A percentile compares a stretch with the other conserved stretches of the same genome.
These are phyloP conservation scores for Electrophaes corylata DNA, from an alignment of 2,888 invertebrate species.

Conservation along the genomic window DNA sequence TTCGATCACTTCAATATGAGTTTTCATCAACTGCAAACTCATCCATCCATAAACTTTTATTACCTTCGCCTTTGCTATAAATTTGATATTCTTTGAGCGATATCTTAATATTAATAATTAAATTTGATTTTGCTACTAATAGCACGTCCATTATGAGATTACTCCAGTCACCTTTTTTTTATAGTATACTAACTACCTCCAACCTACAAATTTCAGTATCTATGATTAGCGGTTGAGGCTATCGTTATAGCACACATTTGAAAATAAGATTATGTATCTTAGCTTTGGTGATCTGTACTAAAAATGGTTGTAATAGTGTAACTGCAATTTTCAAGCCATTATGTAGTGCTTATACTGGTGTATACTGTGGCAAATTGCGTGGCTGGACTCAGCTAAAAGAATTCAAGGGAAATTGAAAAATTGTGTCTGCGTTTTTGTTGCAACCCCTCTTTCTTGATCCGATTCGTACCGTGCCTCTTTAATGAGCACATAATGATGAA, in stretches of 20 bases:
- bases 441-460: constrained; percentile 41
- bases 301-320: background rate
- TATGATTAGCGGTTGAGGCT: too few relatives aligned
- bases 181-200: too few relatives aligned
- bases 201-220: too few relatives aligned
- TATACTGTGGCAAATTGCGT: background rate
- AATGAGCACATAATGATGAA: constrained; percentile 73
- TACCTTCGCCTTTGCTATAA: constrained; percentile 17
- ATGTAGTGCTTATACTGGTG: background rate
- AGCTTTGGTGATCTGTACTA: too few relatives aligned
- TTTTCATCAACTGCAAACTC: constrained; percentile 22
- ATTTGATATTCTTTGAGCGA: constrained; percentile 17
- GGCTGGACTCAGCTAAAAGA: background rate
- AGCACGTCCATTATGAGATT: too few relatives aligned
- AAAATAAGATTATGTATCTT: too few relatives aligned
- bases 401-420: constrained; percentile 14
- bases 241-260: too few relatives aligned
- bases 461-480: constrained; percentile 58
- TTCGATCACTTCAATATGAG: constrained; percentile 20
- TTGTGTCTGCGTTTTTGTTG: constrained; percentile 33
- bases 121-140: too few relatives aligned
- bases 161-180: too few relatives aligned
- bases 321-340: background rate
- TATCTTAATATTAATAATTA: constrained; percentile 7
- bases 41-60: constrained; percentile 22